phyloP scores from a whole-genome alignment of 2,113 vertebrate genomes.

The Scalopus aquaticus region DNA sequence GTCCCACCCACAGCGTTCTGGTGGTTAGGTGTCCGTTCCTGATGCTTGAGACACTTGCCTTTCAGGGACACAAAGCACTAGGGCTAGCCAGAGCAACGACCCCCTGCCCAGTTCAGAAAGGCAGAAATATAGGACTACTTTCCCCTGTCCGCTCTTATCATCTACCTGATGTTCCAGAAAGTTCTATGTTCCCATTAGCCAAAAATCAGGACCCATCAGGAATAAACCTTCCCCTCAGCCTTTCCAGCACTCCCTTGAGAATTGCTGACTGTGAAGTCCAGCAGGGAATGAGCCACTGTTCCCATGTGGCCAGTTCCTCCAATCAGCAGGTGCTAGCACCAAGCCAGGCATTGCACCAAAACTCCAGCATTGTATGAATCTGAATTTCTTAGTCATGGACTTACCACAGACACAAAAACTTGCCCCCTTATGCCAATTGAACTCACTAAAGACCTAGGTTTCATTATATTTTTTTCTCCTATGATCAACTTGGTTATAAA shows the following conservation, averaged over 20 bases:
- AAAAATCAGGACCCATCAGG: neutral
- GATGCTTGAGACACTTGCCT: neutral
- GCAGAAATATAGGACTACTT: neutral
- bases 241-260: neutral
- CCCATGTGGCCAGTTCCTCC: accelerated
- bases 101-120: neutral
- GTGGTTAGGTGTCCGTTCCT: neutral
- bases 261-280: neutral
- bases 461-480: neutral
- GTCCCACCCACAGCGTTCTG: neutral
- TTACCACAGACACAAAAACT: neutral
- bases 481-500: neutral
- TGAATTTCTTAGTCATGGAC: neutral
- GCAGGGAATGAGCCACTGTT: too few relatives aligned
- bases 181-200: neutral
- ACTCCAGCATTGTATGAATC: neutral
- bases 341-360: accelerated
- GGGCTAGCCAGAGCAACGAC: neutral
- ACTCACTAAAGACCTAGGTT: neutral
- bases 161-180: neutral
- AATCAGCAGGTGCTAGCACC: too few relatives aligned
- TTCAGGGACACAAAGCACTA: neutral
- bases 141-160: neutral
- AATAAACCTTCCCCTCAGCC: neutral
- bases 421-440: neutral